Percentiles rank a stretch among this genome's conserved stretches.
Evolutionary conservation across 2,797 vertebrate species (phyloP).

Genomic region (Rhabdomys pumilio): DNA sequence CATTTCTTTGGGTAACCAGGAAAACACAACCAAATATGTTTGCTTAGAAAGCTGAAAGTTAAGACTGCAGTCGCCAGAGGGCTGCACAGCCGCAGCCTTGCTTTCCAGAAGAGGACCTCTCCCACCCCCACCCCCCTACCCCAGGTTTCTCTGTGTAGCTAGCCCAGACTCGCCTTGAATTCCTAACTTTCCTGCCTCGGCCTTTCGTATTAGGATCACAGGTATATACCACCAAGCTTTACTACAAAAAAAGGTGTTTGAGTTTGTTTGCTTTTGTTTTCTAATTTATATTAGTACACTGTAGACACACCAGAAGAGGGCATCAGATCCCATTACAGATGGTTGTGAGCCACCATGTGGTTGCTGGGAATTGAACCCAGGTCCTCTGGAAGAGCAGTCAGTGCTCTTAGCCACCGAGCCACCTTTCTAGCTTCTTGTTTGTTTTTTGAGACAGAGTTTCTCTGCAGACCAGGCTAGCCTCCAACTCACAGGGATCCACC

Average conservation of each 20-base stretch:
- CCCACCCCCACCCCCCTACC: not conserved
- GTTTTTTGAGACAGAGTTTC: not conserved
- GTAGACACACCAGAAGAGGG: not conserved
- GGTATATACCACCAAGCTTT: not conserved
- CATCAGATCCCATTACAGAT: too few relatives aligned
- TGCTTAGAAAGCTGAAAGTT: conserved; percentile 63
- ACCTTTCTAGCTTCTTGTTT: not conserved
- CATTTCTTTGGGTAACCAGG: conserved; percentile 70
- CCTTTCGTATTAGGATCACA: not conserved
- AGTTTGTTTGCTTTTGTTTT: not conserved
- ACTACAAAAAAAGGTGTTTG: not conserved
- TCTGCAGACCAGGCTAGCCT: not conserved
- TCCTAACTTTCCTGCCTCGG: not conserved
- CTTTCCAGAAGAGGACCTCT: conserved; percentile 17
- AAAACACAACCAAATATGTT: conserved; percentile 71
- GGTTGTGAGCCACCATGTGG: too few relatives aligned
- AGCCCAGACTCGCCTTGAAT: not conserved
- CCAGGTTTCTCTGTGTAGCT: not conserved
- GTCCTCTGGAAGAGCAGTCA: too few relatives aligned
- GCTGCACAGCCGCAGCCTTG: conserved; percentile 15
- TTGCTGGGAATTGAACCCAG: too few relatives aligned
- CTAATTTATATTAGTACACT: too few relatives aligned
- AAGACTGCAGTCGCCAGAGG: conserved; percentile 42
- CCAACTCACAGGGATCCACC: not conserved
- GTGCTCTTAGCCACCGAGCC: not conserved